phyloP scores from a whole-genome alignment of 2,113 vertebrate species.

The Triplophysa dalaica region DNA sequence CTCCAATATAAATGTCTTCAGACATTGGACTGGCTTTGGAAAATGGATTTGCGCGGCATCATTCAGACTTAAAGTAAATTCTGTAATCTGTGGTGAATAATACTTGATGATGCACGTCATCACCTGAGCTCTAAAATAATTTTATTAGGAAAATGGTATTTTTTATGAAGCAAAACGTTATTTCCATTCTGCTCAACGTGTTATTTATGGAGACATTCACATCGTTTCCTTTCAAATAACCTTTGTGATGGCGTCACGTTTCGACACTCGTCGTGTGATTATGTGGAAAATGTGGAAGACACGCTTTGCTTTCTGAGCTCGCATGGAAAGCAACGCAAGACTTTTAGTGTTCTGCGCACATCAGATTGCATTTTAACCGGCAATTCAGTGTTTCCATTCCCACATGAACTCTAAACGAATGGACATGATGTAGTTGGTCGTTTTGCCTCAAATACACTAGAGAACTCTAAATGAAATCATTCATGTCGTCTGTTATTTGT shows the following conservation, averaged over 20 bases:
- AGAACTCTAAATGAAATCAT: neutral
- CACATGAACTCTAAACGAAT: neutral
- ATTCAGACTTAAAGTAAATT: neutral
- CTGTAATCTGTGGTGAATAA: neutral
- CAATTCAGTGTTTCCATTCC: conserved; percentile 17
- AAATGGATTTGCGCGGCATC: no score
- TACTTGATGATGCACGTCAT: neutral
- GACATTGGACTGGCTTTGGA: neutral
- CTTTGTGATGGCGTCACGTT: conserved; percentile 52
- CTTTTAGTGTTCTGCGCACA: neutral
- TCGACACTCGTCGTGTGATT: conserved; percentile 57
- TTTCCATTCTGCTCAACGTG: neutral
- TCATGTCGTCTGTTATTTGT: no score
- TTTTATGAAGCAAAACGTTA: neutral
- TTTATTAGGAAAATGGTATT: neutral
- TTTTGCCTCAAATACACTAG: neutral
- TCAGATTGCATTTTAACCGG: neutral
- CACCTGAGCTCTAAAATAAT: neutral
- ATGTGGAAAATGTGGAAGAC: conserved; percentile 60
- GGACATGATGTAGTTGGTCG: no score
- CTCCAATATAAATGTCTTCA: neutral
- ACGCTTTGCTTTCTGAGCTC: neutral
- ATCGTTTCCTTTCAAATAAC: conserved; percentile 54
- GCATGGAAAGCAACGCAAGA: neutral
- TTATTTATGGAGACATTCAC: conserved; percentile 45